A percentile compares a stretch with the other conserved stretches of the same genome.
Evolutionary conservation across 1,140 invertebrate genomes (phyloP).

Genomic region (Laupala kohalensis): DNA sequence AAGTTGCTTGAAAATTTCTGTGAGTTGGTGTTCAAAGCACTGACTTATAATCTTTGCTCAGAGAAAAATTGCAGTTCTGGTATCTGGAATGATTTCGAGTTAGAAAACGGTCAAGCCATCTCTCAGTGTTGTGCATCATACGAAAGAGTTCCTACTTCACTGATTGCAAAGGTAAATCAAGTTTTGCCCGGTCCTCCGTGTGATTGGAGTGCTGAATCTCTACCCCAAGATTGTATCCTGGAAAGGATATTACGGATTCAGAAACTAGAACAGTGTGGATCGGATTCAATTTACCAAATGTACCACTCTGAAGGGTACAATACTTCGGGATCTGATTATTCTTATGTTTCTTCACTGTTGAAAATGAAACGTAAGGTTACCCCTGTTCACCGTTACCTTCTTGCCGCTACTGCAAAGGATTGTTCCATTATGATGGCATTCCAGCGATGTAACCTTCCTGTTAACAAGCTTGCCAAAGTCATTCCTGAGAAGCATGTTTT

Average conservation of each 20-base stretch:
- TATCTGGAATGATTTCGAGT: background rate
- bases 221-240: constrained; percentile 25
- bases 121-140: background rate
- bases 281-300: constrained; percentile 24
- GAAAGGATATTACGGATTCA: constrained; percentile 25
- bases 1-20: background rate
- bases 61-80: background rate
- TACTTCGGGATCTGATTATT: background rate
- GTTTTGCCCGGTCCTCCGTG: background rate
- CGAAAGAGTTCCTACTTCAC: background rate
- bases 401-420: constrained; percentile 38
- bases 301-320: constrained; percentile 14
- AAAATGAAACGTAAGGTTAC: constrained; percentile 14
- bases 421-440: constrained; percentile 42
- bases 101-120: background rate
- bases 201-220: constrained; percentile 10
- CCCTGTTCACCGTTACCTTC: constrained; percentile 33
- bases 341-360: background rate
- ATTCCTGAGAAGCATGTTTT: constrained; percentile 20
- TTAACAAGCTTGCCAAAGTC: constrained; percentile 17
- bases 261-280: constrained; percentile 20
- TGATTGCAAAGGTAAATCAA: constrained; percentile 3
- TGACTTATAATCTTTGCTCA: background rate
- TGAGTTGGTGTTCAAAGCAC: background rate
- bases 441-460: constrained; percentile 17